Evolutionary conservation across 2,888 invertebrate species (phyloP).

Genomic region (Zygothrica quintamaculata): DNA sequence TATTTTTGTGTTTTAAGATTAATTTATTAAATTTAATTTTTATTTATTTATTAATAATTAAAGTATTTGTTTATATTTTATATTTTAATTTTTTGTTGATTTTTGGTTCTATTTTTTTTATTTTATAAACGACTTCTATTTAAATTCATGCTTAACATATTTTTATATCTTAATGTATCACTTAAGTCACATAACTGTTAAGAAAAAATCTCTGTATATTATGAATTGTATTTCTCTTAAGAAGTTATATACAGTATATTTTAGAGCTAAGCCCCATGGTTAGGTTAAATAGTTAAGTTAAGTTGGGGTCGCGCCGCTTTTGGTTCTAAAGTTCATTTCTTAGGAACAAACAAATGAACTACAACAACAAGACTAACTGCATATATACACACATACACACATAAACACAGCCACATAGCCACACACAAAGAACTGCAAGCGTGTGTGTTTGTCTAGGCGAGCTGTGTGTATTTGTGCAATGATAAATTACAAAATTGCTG

Average conservation of each 20-base stretch:
- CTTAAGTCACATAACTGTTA: too few species aligned
- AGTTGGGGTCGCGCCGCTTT: slow-evolving; percentile 38
- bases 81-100: too few species aligned
- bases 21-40: too few species aligned
- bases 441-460: slow-evolving; percentile 27
- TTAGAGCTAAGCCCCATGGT: slow-evolving; percentile 37
- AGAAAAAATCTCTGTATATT: too few species aligned
- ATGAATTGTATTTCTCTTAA: not conserved
- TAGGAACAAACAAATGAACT: slow-evolving; percentile 57
- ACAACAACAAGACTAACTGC: slow-evolving; percentile 30
- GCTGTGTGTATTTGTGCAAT: slow-evolving; percentile 71
- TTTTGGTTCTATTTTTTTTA: too few species aligned
- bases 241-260: not conserved
- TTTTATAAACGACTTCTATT: too few species aligned
- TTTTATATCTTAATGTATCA: too few species aligned
- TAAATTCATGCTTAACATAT: too few species aligned
- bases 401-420: slow-evolving; percentile 22
- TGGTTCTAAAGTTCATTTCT: slow-evolving; percentile 70
- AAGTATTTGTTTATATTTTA: too few species aligned
- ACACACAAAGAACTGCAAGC: slow-evolving; percentile 13
- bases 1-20: too few species aligned
- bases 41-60: slow-evolving; percentile 1
- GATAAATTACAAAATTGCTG: slow-evolving; percentile 80
- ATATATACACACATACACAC: slow-evolving; percentile 38
- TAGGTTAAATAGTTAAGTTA: slow-evolving; percentile 62